Evolutionary conservation across 2,888 invertebrate genomes (phyloP), one percentile per base, ranked within the genome.

Genomic region (Drosophila monieri): DNA sequence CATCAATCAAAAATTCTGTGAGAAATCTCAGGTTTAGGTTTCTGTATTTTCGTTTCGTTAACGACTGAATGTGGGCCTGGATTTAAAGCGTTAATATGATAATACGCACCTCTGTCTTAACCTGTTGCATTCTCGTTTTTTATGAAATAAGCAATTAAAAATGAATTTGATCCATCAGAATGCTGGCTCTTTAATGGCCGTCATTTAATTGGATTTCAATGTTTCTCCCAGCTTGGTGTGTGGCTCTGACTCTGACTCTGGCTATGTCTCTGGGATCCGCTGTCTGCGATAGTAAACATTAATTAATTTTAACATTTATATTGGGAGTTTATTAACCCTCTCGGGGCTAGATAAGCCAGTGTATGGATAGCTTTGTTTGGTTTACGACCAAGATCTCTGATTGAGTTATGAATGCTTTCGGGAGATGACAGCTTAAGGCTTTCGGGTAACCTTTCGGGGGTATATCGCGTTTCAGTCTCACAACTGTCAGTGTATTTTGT

Each of bases 101-200:
- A 84, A 84, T 84, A 76, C 74, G 83, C 84, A 83, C 61, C 84
- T 74, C 74, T 70, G 59, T 68, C 64, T 6, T 53, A 67, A 73
- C 68, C 78, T 86, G 73, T 69, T 67, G 58, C 44, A 43, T 32
- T 52, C 64, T 27, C 53, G 49, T 18, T 18, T 71, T 88, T 85
- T 83, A 88, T 83, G 84, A 78, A 88, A 85, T 84, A 80, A 80
- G 78, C 84, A 88, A 88, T 84, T 84, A 85, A 84, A 84, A 83
- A 73, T 73, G 80, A 73, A 83, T 85, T 88, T 83, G 78, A 78
- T 74, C 55, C 65, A 60, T 32, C 56, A 72, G 46, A 83, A 85
- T 88, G 84, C 88, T 85, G 88, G 84, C 84, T 71, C 43, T 74
- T 84, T 88, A 88, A 84, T 74, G 76, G 66, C 61, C 51, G 48